A percentile compares a stretch with the other conserved stretches of the same genome.
Evolutionary conservation across 2,797 vertebrate genomes (phyloP).

Genomic region (Falco rusticolus): DNA sequence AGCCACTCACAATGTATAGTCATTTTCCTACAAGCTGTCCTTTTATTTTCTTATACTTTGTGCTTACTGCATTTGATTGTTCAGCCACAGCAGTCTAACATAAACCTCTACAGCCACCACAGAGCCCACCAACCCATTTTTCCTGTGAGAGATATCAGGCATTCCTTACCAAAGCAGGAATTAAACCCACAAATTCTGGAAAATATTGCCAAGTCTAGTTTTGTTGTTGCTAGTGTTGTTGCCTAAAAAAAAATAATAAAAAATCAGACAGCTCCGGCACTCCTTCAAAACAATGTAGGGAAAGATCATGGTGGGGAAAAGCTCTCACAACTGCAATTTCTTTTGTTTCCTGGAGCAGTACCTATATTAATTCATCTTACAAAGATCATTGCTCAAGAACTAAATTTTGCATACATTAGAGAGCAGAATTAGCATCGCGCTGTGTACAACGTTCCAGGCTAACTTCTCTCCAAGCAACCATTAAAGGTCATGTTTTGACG

Average conservation of each 20-base stretch:
- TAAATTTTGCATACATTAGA: constrained; percentile 96
- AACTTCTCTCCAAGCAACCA: constrained; percentile 98
- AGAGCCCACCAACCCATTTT: constrained; percentile 58
- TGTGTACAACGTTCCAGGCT: constrained; percentile 90
- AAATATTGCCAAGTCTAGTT: constrained; percentile 43
- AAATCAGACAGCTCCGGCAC: constrained; percentile 49
- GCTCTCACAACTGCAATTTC: constrained; percentile 73
- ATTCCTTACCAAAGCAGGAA: constrained; percentile 51
- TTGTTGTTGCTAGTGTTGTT: neutral
- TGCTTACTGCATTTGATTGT: constrained; percentile 22
- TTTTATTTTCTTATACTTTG: constrained; percentile 49
- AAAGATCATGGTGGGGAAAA: constrained; percentile 61
- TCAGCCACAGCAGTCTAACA: neutral
- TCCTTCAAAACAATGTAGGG: constrained; percentile 63
- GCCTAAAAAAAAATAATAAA: neutral
- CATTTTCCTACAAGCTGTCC: constrained; percentile 49
- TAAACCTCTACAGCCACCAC: constrained; percentile 24
- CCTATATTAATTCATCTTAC: constrained; percentile 84
- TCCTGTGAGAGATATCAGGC: neutral
- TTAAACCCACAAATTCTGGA: constrained; percentile 19
- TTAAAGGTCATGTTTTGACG: constrained; percentile 99
- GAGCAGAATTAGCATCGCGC: constrained; percentile 94
- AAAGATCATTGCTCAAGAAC: constrained; percentile 90
- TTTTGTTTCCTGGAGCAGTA: constrained; percentile 82
- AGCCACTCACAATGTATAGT: constrained; percentile 26